A percentile compares a stretch with the other conserved stretches of the same genome.
Evolutionary conservation across 2,113 vertebrate genomes (phyloP).

Genomic region (Odobenus rosmarus): DNA sequence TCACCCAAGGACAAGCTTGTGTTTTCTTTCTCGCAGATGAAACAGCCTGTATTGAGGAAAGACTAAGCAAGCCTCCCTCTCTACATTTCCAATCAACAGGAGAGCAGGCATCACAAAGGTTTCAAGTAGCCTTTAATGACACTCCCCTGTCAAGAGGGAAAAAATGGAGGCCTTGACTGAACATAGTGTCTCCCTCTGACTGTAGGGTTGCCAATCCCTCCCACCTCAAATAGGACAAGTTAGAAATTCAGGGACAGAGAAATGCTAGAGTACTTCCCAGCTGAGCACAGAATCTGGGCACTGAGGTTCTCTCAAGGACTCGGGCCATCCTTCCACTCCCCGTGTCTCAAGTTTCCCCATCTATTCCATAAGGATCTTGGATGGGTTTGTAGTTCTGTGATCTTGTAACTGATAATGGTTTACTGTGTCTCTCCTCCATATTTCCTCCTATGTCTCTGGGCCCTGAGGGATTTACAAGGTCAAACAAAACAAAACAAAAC

Average conservation of each 20-base stretch:
- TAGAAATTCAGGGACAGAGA: neutral
- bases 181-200: neutral
- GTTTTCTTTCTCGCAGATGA: neutral
- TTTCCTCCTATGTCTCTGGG: neutral
- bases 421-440: neutral
- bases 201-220: neutral
- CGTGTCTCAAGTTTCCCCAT: neutral
- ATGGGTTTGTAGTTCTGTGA: neutral
- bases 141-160: neutral
- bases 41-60: neutral
- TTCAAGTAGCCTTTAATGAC: neutral
- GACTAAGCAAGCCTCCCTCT: neutral
- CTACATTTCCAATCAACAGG: neutral
- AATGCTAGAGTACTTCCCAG: neutral
- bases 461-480: neutral
- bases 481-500: slow-evolving; percentile 37
- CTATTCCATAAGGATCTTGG: neutral
- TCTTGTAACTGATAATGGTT: neutral
- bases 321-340: neutral
- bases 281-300: neutral
- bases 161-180: neutral
- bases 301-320: neutral
- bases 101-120: neutral
- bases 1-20: neutral
- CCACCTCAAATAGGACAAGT: neutral